phyloP scores from a whole-genome alignment of 2,888 invertebrate genomes.

The Drymonia ruficornis region DNA sequence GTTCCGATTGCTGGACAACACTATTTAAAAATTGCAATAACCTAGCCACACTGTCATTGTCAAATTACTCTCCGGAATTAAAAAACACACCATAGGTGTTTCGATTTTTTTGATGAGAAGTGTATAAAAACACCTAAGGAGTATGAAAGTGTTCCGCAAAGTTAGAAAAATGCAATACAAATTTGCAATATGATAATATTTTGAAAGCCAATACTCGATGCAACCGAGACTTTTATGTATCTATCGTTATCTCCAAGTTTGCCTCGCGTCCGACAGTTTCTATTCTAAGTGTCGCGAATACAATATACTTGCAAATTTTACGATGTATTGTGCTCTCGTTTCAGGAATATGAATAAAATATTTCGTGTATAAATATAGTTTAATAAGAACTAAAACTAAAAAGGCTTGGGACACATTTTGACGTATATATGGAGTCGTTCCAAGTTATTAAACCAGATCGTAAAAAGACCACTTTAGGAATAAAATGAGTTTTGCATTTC shows the following conservation, averaged over 20 bases:
- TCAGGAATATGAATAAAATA: slow-evolving; percentile 43
- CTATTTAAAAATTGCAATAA: too few species aligned
- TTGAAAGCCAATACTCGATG: neutral
- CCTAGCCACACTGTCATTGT: too few species aligned
- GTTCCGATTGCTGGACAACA: too few species aligned
- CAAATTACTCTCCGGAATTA: too few species aligned
- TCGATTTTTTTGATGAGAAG: too few species aligned
- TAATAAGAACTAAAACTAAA: slow-evolving; percentile 7
- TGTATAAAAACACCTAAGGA: too few species aligned
- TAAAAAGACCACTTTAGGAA: too few species aligned
- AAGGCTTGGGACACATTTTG: neutral
- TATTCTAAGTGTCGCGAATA: slow-evolving; percentile 35
- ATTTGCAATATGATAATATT: neutral
- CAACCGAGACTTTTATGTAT: neutral
- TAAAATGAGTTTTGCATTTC: neutral
- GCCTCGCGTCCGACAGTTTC: slow-evolving; percentile 18
- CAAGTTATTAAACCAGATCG: neutral
- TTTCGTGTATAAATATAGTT: slow-evolving; percentile 21
- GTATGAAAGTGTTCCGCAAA: neutral
- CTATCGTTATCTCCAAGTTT: neutral
- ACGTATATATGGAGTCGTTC: neutral
- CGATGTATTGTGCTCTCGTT: slow-evolving; percentile 39
- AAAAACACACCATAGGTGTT: too few species aligned
- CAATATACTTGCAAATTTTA: slow-evolving; percentile 51
- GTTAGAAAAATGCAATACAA: neutral